Evolutionary conservation across 2,888 invertebrate genomes (phyloP), one percentile per base, ranked within the genome.

Genomic region (Apodemia hepburni): DNA sequence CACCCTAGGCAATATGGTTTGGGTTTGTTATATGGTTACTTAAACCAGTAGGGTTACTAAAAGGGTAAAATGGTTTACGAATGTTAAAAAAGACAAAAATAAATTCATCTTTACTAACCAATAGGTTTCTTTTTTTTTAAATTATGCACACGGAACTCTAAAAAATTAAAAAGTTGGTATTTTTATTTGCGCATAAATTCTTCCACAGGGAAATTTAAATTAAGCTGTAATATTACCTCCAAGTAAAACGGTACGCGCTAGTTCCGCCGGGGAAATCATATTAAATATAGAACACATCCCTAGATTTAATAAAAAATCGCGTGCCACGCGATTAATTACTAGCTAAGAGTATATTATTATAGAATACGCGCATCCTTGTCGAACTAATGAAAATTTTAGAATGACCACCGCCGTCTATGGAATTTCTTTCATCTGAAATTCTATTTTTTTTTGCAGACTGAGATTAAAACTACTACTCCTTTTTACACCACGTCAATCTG

Each of bases 181-280:
- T 57, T 54, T 57, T 54, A 57, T 57, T 57, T 57, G 54, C 54
- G 27, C n/a, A 29, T 57, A 57, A 57, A 57, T 27, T 57, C 54
- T 57, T 57, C 54, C 54, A 57, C 29, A 15, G 54, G 54, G 29
- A 57, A 57, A 57, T 57, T 57, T 57, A 57, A 57, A 57, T 57
- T 57, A 57, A 57, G 54, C 27, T 57, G 54, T 57, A 57, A 57
- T 57, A 57, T 57, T 57, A 29, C 54, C 54, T 57, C 27, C 27
- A 57, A 57, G 54, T 57, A 27, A 57, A 57, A 57, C 29, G 54
- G 15, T 47, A 47, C 45, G 54, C 54, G 54, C 27, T 57, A 57
- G 29, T 57, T 57, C 45, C 54, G 54, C 27, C 27, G 54, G 54
- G 54, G 54, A 57, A 57, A 57, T 57, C 54, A 57, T 29, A 27